Conservation (phyloP, 2,888 invertebrate genomes). For the Lamellibrachia columna region DNA sequence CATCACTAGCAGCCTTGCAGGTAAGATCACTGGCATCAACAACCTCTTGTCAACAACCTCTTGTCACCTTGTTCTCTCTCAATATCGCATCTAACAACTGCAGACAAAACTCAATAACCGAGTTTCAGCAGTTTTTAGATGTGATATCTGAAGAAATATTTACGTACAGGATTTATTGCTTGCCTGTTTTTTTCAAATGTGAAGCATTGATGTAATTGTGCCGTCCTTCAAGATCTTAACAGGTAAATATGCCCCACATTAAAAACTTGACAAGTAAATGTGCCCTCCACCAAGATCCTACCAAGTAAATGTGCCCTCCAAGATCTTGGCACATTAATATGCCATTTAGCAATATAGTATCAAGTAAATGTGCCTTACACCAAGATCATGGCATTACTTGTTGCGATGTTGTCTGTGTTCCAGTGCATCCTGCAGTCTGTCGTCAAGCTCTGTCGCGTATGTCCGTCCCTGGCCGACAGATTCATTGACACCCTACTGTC, state of each 20-base stretch:
- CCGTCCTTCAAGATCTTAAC: background rate
- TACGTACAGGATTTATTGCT: no score
- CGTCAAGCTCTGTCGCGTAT: slow-evolving; percentile 66
- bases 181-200: background rate
- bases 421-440: slow-evolving; percentile 75
- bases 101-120: background rate
- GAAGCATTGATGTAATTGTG: background rate
- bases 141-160: background rate
- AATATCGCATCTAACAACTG: background rate
- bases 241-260: no score
- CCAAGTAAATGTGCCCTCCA: no score
- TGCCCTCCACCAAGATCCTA: background rate
- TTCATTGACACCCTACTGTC: slow-evolving; percentile 55
- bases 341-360: background rate
- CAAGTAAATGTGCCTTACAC: slow-evolving; percentile 13
- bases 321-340: slow-evolving; percentile 27
- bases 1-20: background rate
- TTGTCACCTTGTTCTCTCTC: background rate
- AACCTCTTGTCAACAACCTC: background rate
- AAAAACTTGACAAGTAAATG: slow-evolving; percentile 27
- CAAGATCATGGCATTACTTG: background rate
- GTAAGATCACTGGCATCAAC: background rate
- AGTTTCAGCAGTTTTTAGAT: background rate
- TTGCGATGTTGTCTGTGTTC: slow-evolving; percentile 13
- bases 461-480: slow-evolving; percentile 47